Evolutionary conservation across 2,888 invertebrate genomes (phyloP).

Genomic region (Blastobasis adustella): DNA sequence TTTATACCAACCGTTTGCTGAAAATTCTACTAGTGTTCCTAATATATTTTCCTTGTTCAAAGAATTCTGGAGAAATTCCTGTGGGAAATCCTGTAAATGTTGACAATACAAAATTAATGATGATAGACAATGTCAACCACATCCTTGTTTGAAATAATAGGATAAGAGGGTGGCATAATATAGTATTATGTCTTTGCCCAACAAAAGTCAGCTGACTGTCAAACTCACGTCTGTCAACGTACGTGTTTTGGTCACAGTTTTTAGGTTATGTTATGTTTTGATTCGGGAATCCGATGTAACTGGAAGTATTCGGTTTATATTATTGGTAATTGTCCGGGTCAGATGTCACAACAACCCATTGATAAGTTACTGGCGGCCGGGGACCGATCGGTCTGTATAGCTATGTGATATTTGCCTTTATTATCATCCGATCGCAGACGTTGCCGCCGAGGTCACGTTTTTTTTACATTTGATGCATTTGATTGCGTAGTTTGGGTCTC

Average conservation of each 20-base stretch:
- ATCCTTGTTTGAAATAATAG: no score
- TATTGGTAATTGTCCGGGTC: slow-evolving; percentile 35
- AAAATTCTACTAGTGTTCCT: no score
- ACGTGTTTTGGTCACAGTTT: slow-evolving; percentile 13
- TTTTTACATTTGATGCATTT: slow-evolving; percentile 21
- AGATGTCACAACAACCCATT: slow-evolving; percentile 40
- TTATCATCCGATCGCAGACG: not conserved
- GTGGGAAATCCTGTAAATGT: no score
- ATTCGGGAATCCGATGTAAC: slow-evolving; percentile 14
- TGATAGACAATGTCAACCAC: no score
- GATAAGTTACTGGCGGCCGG: slow-evolving; percentile 27
- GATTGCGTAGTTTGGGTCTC: slow-evolving; percentile 18
- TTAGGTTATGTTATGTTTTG: slow-evolving; percentile 32
- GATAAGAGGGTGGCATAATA: no score
- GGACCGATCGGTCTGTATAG: no score
- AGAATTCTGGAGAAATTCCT: no score
- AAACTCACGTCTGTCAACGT: slow-evolving; percentile 16
- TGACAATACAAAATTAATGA: no score
- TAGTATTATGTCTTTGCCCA: not conserved
- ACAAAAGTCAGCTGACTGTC: slow-evolving; percentile 15
- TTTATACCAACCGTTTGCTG: no score
- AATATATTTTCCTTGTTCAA: no score
- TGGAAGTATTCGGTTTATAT: slow-evolving; percentile 25
- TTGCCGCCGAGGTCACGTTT: slow-evolving; percentile 23
- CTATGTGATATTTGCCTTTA: slow-evolving; percentile 15